Base-by-base conservation (phyloP, 2,797 vertebrate genomes). In the Cercopithecus diana region DNA sequence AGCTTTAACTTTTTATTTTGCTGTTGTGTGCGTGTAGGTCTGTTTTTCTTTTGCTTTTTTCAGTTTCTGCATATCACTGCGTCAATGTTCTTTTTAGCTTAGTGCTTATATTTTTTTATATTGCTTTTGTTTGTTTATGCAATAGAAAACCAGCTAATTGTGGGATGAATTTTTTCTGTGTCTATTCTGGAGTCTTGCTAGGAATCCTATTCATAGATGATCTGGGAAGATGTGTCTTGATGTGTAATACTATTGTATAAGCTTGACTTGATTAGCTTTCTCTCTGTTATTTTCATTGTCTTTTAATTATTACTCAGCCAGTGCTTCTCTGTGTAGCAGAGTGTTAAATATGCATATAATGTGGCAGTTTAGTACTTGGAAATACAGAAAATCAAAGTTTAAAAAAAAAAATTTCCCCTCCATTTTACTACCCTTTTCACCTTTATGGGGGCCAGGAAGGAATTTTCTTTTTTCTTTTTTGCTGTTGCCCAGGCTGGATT, bases 1-100 rank as follows among this genome's bases (percentile, higher is more conserved):
- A 61, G 11, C 24, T 75, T 55, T 95, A 17, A 33, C n/a, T 94
- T 64, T 96, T 93, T 73, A 70, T 81, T 96, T 81, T 93, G 33
- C 41, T 8, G 79, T 41, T 67, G 12, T 70, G 6, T 61, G 17
- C 75, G 28, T 61, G 33, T 41, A 43, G 57, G 20, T 72, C 22
- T 91, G 7, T 80, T 67, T 88, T 73, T 91, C 2, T 84, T 20
- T 20, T 61, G 90, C 93, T 36, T 82, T 87, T 96, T 87, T 94
- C 33, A 90, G 10, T 96, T 90, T 84, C 70, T 91, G 43, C 39
- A 80, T 13, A 13, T 81, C 39, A 39, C 24, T 50, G 4, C 13
- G 7, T 48, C 50, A 55, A 1, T 33, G 11, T 64, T 92, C 33
- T 79, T 88, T 79, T 55, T 90, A 61, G 12, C 57, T 55, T 80